A percentile compares a stretch with the other conserved stretches of the same genome.
These are phyloP conservation scores for Porites evermanni DNA, from an alignment of 92 coral and sea anemone species.

Conservation along the genomic window DNA sequence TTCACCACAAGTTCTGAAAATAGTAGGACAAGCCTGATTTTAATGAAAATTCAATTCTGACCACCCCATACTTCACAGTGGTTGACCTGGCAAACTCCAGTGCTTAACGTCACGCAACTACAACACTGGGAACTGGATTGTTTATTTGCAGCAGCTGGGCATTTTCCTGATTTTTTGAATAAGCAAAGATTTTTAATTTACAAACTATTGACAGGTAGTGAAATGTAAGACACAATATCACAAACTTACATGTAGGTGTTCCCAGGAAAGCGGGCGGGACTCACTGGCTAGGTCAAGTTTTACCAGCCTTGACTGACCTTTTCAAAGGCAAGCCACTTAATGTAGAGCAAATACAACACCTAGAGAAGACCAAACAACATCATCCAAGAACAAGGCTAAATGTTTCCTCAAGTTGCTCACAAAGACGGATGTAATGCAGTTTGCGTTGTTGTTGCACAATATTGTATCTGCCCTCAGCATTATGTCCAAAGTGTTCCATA, in stretches of 20 bases:
- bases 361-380: slow-evolving; percentile 15
- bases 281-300: slow-evolving; percentile 41
- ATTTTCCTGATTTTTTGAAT: too few relatives aligned
- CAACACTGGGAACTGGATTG: too few relatives aligned
- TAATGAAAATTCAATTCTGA: too few relatives aligned
- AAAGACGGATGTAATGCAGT: slow-evolving; percentile 31
- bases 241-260: background rate
- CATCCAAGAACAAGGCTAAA: slow-evolving; percentile 44
- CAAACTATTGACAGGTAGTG: too few relatives aligned
- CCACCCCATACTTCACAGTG: too few relatives aligned
- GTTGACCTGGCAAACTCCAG: too few relatives aligned
- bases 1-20: too few relatives aligned
- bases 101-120: too few relatives aligned
- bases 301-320: slow-evolving; percentile 34
- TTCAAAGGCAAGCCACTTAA: slow-evolving; percentile 49
- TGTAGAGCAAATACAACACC: slow-evolving; percentile 40
- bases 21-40: too few relatives aligned
- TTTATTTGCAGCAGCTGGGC: too few relatives aligned
- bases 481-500: slow-evolving; percentile 22
- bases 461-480: slow-evolving; percentile 44
- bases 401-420: slow-evolving; percentile 43
- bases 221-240: too few relatives aligned
- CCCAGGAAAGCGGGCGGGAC: slow-evolving; percentile 38
- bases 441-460: slow-evolving; percentile 34
- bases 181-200: too few relatives aligned